Base-by-base conservation (phyloP, 2,113 vertebrate species). In the Hypomesus transpacificus region DNA sequence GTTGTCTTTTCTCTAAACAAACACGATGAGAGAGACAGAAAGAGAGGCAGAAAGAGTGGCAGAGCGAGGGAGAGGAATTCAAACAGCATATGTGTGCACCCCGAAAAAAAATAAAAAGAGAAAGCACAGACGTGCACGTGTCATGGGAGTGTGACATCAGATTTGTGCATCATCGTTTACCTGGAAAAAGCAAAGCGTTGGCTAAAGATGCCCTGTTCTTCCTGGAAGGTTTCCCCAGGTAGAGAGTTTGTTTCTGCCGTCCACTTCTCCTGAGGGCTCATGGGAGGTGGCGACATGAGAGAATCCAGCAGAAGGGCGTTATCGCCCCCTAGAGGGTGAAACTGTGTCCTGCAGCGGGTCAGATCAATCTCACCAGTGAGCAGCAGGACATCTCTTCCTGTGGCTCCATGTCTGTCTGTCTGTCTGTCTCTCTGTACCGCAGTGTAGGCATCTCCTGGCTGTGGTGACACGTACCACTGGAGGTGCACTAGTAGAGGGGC, bases 301-400 rank as follows among this genome's bases (percentile, higher is more conserved):
- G 24, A 75, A 26, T 71, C 70, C 77, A 87, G 78, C 59, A 54
- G 84, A 89, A 91, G 87, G 78, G 64, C 85, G 82, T 83, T 71
- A 75, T 75, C 84, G 87, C 86, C 90, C 89, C 82, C 90, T 90
- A 77, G 88, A 89, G 90, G 90, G 77, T 64, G 52, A 53, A 68
- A 26, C 46, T 51, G 20, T 17, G 66, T 31, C 22, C 69, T 20
- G 60, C 64, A 20, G 16, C 11, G 20, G 21, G 53, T 22, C 17
- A 6, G 52, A 22, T 34, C 8, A 54, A 62, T n/a, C 22, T 70
- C 69, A 57, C 39, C 22, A 18, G 14, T 59, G 5, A 2, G 34
- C 4, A 70, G 39, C 39, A 11, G 39, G 39, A 46, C 39, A 13
- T 46, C 39, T 46, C 9, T 46, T 46, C 39, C 39, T 46, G 39